A percentile compares a stretch with the other conserved stretches of the same genome.
phyloP scores from a whole-genome alignment of 2,113 vertebrate genomes.

The Pygoscelis antarcticus region DNA sequence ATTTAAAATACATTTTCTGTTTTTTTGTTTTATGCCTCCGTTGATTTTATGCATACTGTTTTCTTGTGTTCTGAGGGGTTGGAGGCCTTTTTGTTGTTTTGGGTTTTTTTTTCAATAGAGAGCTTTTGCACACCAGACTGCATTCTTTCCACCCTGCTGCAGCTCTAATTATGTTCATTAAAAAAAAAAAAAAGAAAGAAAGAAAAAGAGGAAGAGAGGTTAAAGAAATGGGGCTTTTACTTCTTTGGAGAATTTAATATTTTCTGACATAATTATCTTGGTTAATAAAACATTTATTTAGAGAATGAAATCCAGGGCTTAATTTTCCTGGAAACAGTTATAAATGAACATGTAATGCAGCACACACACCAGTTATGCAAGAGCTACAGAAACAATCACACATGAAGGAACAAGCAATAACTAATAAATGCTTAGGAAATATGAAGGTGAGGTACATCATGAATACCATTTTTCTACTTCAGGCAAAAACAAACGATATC shows the following conservation, averaged over 20 bases:
- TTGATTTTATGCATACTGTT: neutral
- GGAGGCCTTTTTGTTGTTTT: neutral
- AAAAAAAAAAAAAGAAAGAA: neutral
- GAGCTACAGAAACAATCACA: neutral
- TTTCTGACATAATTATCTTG: neutral
- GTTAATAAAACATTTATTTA: neutral
- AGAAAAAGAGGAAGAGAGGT: neutral
- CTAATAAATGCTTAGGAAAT: neutral
- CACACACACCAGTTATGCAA: neutral
- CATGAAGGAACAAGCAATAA: neutral
- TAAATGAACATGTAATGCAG: neutral
- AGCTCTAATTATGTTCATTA: neutral
- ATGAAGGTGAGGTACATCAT: neutral
- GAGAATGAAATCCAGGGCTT: neutral
- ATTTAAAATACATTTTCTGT: neutral
- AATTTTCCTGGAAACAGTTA: neutral
- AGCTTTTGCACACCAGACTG: neutral
- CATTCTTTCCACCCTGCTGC: neutral
- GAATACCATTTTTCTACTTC: neutral
- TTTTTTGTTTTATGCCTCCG: neutral
- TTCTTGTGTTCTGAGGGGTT: neutral
- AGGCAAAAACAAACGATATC: neutral
- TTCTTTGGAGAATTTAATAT: neutral
- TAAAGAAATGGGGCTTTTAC: neutral
- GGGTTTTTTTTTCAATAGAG: neutral